Evolutionary conservation across 2,797 vertebrate genomes (phyloP).

Genomic region (Catostomus latipinnis): DNA sequence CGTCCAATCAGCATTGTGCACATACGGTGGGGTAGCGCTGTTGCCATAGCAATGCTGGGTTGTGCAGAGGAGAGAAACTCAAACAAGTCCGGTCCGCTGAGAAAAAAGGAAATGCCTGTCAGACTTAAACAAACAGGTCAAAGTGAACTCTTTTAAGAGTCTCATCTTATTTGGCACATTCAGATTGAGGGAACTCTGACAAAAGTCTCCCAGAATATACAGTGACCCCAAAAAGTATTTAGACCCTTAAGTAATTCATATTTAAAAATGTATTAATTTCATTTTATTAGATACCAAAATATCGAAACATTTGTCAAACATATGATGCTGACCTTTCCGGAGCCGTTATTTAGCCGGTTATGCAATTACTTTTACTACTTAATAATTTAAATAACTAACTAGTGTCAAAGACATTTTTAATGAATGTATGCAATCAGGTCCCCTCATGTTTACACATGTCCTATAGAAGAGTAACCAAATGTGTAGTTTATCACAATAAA

Average conservation of each 20-base stretch:
- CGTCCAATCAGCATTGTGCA: constrained; percentile 27
- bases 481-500: too few species aligned
- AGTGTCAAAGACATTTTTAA: too few species aligned
- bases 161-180: constrained; percentile 7
- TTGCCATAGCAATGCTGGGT: constrained; percentile 61
- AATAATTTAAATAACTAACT: too few species aligned
- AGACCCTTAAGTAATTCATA: too few species aligned
- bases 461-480: too few species aligned
- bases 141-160: not conserved
- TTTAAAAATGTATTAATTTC: too few species aligned
- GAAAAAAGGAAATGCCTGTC: constrained; percentile 60
- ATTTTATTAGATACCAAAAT: too few species aligned
- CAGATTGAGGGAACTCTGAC: not conserved
- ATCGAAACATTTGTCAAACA: too few species aligned
- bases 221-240: not conserved
- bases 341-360: too few species aligned
- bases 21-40: constrained; percentile 42
- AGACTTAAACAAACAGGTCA: constrained; percentile 60
- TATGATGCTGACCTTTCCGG: not conserved
- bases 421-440: too few species aligned
- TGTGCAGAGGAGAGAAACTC: constrained; percentile 47
- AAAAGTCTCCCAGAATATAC: not conserved
- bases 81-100: constrained; percentile 49
- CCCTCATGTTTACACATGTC: too few species aligned
- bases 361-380: too few species aligned